Base-by-base conservation (phyloP, 1,140 invertebrate species). In the Euschistus heros region DNA sequence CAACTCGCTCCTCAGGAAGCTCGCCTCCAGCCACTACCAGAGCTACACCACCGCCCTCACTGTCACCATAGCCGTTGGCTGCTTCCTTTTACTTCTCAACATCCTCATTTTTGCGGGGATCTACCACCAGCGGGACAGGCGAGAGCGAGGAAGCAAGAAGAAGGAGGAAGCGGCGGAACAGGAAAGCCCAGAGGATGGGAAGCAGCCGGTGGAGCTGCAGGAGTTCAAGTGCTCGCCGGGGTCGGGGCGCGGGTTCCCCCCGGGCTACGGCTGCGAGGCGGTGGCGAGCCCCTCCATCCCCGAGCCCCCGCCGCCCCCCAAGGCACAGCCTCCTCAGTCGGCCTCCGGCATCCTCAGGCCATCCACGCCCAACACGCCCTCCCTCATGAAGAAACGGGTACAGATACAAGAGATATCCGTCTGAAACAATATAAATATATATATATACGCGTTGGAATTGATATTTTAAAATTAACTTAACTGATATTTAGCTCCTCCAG, bases 21-120 rank as follows among this genome's bases (percentile, higher is more conserved):
- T 90, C 3, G 86, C 87, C 2, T 86, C 85, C 10, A 88, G 84
- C 67, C 87, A 89, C 71, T 89, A 88, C 70, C 87, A 91, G 70
- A 89, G 87, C 37, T 93, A 93, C 75, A 92, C 89, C 0, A 92
- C 91, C 0, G 91, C 91, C 0, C 77, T 96, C 0, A 90, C 88
- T n/a, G 87, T 96, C 3, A 96, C 92, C 0, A 91, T 97, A 63
- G 91, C 91, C 0, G 89, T 97, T 2, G 94, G 94, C 0, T 93
- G 88, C 67, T 89, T 90, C 66, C 78, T 91, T 8, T 79, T 98
- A 4, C 80, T 97, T 10, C 80, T 97, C 2, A 97, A 98, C 74
- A 84, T 96, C 8, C 80, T 97, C 0, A 94, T 97, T 61, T 96
- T 97, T 72, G 92, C 91, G 42, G 92, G 91, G 33, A 92, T 97